Conservation (phyloP, 2,888 invertebrate species). For the Pristionchus entomophagus region DNA sequence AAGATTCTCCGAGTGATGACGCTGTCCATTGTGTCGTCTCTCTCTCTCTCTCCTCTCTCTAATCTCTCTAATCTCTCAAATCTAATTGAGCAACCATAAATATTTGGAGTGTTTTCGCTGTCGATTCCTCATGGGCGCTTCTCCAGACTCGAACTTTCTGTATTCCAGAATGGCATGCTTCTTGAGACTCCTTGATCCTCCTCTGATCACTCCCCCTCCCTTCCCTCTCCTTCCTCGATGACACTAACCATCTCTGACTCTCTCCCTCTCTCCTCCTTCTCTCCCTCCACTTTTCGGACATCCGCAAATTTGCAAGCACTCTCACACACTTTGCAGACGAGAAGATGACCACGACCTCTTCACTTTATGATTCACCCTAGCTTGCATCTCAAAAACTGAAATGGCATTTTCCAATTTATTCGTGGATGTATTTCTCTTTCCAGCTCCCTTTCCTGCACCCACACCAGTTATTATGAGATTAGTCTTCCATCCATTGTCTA, state of each 20-base stretch:
- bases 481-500: constrained; percentile 3
- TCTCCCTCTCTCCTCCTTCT: not conserved
- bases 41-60: no score
- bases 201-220: no score
- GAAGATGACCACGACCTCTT: not conserved
- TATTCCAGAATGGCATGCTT: no score
- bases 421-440: not conserved
- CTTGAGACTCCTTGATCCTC: no score
- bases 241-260: constrained; percentile 29
- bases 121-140: no score
- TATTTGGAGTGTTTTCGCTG: no score
- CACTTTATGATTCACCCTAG: not conserved
- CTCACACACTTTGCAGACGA: not conserved
- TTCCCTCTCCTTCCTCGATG: not conserved
- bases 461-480: constrained; percentile 40
- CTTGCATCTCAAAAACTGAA: not conserved
- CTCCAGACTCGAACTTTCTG: no score
- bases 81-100: no score
- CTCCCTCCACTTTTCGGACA: constrained; percentile 18
- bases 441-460: not conserved
- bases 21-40: no score
- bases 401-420: not conserved
- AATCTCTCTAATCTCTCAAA: no score
- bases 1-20: no score
- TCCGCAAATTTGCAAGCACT: constrained; percentile 30